Conservation (phyloP, 2,888 invertebrate genomes). For the Thalpophila matura region DNA sequence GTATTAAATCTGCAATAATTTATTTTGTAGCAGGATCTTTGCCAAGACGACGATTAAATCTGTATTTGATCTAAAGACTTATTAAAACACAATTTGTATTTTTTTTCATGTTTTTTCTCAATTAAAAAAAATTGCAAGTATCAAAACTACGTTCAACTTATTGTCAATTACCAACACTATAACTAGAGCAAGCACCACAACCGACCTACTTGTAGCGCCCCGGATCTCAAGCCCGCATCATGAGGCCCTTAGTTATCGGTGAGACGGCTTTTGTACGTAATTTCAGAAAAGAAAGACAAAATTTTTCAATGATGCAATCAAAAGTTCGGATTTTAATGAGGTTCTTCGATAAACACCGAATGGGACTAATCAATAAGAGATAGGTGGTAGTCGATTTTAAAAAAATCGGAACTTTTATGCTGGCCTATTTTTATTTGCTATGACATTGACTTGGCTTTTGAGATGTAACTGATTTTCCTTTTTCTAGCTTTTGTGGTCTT, state of each 20-base stretch:
- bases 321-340: constrained; percentile 7
- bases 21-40: no score
- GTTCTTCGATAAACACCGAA: neutral
- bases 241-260: constrained; percentile 77
- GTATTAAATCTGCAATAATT: no score
- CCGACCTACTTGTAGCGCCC: constrained; percentile 67
- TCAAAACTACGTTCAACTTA: constrained; percentile 66
- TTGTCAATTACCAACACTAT: constrained; percentile 78
- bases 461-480: neutral
- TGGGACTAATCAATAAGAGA: no score
- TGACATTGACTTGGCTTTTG: no score
- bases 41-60: no score
- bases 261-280: constrained; percentile 56
- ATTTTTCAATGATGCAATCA: constrained; percentile 5
- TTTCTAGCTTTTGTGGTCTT: constrained; percentile 51
- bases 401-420: no score
- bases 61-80: no score
- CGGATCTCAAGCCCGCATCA: constrained; percentile 67
- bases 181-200: constrained; percentile 72
- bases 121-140: constrained; percentile 62
- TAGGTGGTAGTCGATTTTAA: no score
- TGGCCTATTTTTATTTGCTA: no score
- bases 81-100: no score
- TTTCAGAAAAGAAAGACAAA: neutral
- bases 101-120: no score